Base-by-base conservation (phyloP, 2,797 vertebrate genomes). In the Pseudochaenichthys georgianus region DNA sequence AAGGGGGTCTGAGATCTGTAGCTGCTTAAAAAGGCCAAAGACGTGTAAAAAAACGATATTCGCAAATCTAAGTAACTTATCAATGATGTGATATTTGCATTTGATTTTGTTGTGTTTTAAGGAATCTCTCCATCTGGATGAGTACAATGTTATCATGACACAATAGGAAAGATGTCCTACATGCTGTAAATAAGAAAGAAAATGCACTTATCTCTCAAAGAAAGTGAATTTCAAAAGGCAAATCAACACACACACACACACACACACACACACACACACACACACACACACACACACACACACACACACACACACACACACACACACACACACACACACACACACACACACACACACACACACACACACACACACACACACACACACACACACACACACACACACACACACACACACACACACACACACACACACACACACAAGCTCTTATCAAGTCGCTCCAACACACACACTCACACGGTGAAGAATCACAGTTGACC, bases 401-500 rank as follows among this genome's bases (percentile, higher is more conserved):
- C 21, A 52, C 58, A n/a, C n/a, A n/a, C n/a, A n/a, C n/a, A n/a
- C n/a, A n/a, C n/a, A n/a, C n/a, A 43, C 48, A 19, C 21, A 54
- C 23, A 53, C 38, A 69, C 21, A 68, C 57, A 38, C 21, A 52
- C 21, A 38, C 64, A 54, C 38, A 50, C 58, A 47, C 23, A 19
- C 66, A 0, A 31, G 10, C 2, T 46, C 31, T 38, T 13, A 46
- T 58, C 63, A 59, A 41, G 15, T 34, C 45, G 66, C 43, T 59
- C 57, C 53, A 34, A 16, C 70, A 15, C 64, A 64, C 61, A 73
- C 63, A 21, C 41, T 65, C 57, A 58, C 70, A 23, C 62, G 19
- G 52, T 82, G 88, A 93, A 92, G 90, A 93, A 94, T 94, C 91
- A 92, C 90, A 91, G 86, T 93, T 93, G 94, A 94, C 93, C 93